phyloP scores from a whole-genome alignment of 1,140 invertebrate genomes.

The Habropoda laboriosa region DNA sequence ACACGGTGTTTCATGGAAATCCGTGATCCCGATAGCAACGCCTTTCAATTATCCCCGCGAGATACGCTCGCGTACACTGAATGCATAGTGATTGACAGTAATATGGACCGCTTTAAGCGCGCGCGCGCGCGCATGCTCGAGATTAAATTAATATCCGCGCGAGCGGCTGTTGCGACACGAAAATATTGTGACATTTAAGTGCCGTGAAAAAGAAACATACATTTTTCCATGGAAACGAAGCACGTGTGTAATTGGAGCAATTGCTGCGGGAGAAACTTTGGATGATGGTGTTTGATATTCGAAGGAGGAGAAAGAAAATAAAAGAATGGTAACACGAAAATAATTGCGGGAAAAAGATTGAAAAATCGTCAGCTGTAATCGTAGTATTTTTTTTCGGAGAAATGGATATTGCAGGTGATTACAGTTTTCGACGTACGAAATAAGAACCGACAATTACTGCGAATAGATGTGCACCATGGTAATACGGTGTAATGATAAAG shows the following conservation, averaged over 20 bases:
- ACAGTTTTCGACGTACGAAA: too few species aligned
- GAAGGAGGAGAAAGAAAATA: too few species aligned
- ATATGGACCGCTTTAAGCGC: not conserved
- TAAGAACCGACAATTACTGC: too few species aligned
- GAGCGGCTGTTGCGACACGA: slow-evolving; percentile 14
- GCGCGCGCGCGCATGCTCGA: not conserved
- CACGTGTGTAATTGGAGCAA: not conserved
- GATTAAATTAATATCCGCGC: slow-evolving; percentile 14
- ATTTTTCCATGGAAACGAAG: slow-evolving; percentile 13
- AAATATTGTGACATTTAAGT: slow-evolving; percentile 36
- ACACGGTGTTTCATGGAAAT: not conserved
- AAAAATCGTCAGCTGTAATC: too few species aligned
- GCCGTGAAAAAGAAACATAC: slow-evolving; percentile 21
- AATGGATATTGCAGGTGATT: too few species aligned
- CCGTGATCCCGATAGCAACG: not conserved
- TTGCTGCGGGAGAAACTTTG: not conserved
- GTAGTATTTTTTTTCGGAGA: too few species aligned
- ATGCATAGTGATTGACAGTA: slow-evolving; percentile 24
- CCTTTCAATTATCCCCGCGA: slow-evolving; percentile 24
- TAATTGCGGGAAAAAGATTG: too few species aligned
- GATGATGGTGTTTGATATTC: too few species aligned
- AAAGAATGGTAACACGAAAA: too few species aligned
- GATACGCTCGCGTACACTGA: not conserved
- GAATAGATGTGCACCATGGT: too few species aligned
- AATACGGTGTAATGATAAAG: too few species aligned